Conservation (phyloP, 2,113 vertebrate species). For the Nibea coibor region DNA sequence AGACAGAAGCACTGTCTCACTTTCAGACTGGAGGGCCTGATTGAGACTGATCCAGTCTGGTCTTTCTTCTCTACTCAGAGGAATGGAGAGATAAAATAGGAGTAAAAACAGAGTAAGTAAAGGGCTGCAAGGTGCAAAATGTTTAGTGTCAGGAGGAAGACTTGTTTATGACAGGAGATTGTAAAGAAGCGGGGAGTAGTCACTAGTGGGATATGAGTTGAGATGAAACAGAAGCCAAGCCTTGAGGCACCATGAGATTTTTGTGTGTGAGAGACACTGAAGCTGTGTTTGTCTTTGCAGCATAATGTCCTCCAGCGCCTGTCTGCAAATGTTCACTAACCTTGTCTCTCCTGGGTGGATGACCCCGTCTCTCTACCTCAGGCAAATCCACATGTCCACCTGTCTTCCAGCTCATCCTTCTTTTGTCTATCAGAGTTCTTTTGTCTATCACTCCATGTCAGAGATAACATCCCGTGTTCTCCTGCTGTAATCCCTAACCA, state of each 20-base stretch:
- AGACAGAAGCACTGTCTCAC: slow-evolving; percentile 12
- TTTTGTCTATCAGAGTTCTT: slow-evolving; percentile 15
- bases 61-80: background rate
- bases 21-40: slow-evolving; percentile 21
- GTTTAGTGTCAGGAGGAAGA: slow-evolving; percentile 26
- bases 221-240: slow-evolving; percentile 51
- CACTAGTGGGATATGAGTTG: slow-evolving; percentile 31
- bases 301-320: slow-evolving; percentile 50
- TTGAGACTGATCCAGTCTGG: slow-evolving; percentile 2
- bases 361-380: slow-evolving; percentile 47
- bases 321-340: slow-evolving; percentile 55
- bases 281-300: slow-evolving; percentile 47
- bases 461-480: slow-evolving; percentile 1
- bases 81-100: background rate
- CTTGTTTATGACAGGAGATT: slow-evolving; percentile 9
- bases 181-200: background rate
- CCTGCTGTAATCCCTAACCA: background rate
- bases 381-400: slow-evolving; percentile 57
- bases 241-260: slow-evolving; percentile 44
- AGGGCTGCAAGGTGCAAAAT: slow-evolving; percentile 22
- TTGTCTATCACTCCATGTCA: background rate
- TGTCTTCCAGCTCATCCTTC: slow-evolving; percentile 44
- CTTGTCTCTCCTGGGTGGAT: slow-evolving; percentile 20
- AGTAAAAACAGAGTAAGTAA: slow-evolving; percentile 12
- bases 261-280: slow-evolving; percentile 31